Percentiles rank a stretch among this genome's conserved stretches.
Evolutionary conservation across 2,797 vertebrate species (phyloP).

Genomic region (Arrhamphus sclerolepis): DNA sequence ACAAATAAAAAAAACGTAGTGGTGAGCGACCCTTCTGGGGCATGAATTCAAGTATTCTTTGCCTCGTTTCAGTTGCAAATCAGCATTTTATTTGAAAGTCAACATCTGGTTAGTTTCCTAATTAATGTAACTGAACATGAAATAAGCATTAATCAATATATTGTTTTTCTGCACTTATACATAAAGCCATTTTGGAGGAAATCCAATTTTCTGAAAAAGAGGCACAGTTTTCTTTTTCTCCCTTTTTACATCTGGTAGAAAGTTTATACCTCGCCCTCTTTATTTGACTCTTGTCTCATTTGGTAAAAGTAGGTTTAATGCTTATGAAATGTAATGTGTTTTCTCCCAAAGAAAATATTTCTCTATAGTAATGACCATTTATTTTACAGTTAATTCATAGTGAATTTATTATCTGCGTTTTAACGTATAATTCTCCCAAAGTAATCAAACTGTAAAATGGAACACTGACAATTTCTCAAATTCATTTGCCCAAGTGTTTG

Average conservation of each 20-base stretch:
- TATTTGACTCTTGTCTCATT: conserved; percentile 50
- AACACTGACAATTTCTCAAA: conserved; percentile 37
- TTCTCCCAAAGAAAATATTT: conserved; percentile 22
- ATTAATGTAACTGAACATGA: conserved; percentile 44
- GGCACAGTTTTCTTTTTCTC: too few species aligned
- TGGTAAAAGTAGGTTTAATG: conserved; percentile 25
- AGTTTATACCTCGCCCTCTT: conserved; percentile 7
- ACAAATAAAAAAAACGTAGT: conserved; percentile 47
- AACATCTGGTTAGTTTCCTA: conserved; percentile 18
- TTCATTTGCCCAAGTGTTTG: conserved; percentile 53
- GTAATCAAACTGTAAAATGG: conserved; percentile 49
- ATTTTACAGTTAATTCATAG: conserved; percentile 33
- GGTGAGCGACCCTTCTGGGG: conserved; percentile 13
- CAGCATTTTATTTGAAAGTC: conserved; percentile 29
- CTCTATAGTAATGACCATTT: conserved; percentile 24
- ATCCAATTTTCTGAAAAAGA: conserved; percentile 6
- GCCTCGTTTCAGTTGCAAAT: conserved; percentile 34
- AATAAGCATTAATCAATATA: background rate
- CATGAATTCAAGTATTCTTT: conserved; percentile 19
- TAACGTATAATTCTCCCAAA: conserved; percentile 38
- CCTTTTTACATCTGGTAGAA: conserved; percentile 48
- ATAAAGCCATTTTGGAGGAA: conserved; percentile 13
- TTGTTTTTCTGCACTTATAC: too few species aligned
- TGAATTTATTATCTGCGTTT: conserved; percentile 45
- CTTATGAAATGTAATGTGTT: conserved; percentile 44